Percentiles rank a stretch among this genome's conserved stretches.
Conservation (phyloP, 1,140 invertebrate species). For the Saccostrea glomerata region DNA sequence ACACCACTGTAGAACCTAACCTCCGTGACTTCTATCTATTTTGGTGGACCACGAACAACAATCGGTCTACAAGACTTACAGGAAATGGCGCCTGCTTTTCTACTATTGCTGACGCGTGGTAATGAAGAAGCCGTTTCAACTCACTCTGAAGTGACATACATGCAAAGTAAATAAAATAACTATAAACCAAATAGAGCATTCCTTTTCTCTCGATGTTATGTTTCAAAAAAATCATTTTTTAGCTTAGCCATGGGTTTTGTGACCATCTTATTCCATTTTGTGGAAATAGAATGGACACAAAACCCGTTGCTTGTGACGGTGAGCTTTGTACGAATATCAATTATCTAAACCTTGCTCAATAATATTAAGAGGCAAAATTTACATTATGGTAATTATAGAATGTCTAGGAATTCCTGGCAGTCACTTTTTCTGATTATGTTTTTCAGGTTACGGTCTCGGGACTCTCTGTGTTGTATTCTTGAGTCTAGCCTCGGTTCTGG, state of each 20-base stretch:
- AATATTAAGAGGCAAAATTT: neutral
- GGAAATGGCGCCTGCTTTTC: neutral
- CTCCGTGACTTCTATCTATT: neutral
- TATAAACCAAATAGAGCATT: neutral
- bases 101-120: neutral
- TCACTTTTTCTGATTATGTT: neutral
- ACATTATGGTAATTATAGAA: neutral
- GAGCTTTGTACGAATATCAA: neutral
- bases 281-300: too few relatives aligned
- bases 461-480: constrained; percentile 74
- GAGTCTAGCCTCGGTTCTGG: constrained; percentile 69
- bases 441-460: constrained; percentile 76
- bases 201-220: neutral
- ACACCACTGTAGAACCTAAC: neutral
- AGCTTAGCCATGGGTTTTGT: neutral
- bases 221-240: neutral
- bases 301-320: too few relatives aligned
- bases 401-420: neutral
- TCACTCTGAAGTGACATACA: neutral
- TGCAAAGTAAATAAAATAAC: neutral
- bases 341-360: neutral
- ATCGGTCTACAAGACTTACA: neutral
- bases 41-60: neutral
- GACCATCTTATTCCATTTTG: too few relatives aligned
- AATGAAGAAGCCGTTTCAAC: neutral